Percentiles rank a stretch among this genome's conserved stretches.
phyloP scores from a whole-genome alignment of 1,140 invertebrate species.

The Neomicropteryx cornuta region DNA sequence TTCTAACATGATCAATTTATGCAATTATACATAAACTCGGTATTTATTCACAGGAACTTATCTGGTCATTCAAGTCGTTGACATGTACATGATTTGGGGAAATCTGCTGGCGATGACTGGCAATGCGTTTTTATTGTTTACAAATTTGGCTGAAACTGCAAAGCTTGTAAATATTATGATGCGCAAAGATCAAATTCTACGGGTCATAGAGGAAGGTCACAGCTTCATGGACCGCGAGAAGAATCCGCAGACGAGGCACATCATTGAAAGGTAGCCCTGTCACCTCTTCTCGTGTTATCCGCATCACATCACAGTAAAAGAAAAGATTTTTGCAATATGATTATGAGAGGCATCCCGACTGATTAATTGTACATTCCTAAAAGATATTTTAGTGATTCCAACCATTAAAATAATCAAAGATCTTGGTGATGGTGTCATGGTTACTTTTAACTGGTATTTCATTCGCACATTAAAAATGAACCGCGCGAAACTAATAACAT shows the following conservation, averaged over 20 bases:
- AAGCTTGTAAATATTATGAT: constrained; percentile 27
- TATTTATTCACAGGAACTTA: constrained; percentile 23
- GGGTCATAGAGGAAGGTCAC: constrained; percentile 19
- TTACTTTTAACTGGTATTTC: too few species aligned
- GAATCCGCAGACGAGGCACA: constrained; percentile 16
- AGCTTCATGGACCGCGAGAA: constrained; percentile 14
- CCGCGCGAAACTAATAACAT: too few species aligned
- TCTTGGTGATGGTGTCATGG: too few species aligned
- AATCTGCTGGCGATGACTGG: constrained; percentile 32
- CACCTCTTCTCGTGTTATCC: background rate
- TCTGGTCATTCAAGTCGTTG: constrained; percentile 25
- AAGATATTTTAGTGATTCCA: too few species aligned
- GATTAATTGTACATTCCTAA: too few species aligned
- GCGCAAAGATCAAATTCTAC: constrained; percentile 15
- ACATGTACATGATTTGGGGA: constrained; percentile 30
- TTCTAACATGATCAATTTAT: too few species aligned
- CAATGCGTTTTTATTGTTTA: constrained; percentile 30
- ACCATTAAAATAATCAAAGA: too few species aligned
- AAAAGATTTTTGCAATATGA: too few species aligned
- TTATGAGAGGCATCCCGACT: too few species aligned
- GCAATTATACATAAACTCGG: too few species aligned
- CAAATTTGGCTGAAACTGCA: constrained; percentile 27
- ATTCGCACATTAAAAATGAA: too few species aligned
- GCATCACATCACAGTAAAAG: too few species aligned
- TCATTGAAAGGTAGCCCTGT: constrained; percentile 21